Conservation (phyloP, 1,140 invertebrate species). For the Glossosoma conforme region DNA sequence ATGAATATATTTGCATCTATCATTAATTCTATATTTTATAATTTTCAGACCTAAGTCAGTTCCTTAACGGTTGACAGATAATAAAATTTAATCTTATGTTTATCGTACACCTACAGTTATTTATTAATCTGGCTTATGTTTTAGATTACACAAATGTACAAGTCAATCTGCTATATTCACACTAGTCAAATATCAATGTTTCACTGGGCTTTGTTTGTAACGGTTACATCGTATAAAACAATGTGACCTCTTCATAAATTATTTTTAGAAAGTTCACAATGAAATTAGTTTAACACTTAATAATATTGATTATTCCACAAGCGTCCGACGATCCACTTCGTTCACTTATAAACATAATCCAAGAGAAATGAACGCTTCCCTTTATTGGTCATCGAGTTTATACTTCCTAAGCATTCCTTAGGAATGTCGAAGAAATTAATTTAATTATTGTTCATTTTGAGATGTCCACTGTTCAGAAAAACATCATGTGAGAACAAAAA, state of each 20-base stretch:
- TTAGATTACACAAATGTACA: constrained; percentile 16
- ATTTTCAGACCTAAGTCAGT: no score
- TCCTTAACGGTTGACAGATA: no score
- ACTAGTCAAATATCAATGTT: constrained; percentile 19
- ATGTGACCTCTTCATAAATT: background rate
- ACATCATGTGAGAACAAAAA: no score
- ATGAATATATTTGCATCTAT: background rate
- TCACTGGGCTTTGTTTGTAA: constrained; percentile 7
- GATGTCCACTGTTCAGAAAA: no score
- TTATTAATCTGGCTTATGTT: no score
- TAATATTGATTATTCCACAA: background rate
- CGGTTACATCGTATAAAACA: constrained; percentile 9
- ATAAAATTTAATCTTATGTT: background rate
- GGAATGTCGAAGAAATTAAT: background rate
- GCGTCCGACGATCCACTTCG: no score
- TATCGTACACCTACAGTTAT: no score
- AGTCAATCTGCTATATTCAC: constrained; percentile 14
- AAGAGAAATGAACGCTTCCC: background rate
- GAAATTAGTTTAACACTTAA: constrained; percentile 13
- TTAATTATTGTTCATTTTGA: background rate
- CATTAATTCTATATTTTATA: background rate
- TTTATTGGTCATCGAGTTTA: constrained; percentile 2
- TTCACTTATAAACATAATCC: background rate
- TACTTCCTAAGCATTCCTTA: background rate
- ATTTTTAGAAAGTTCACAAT: constrained; percentile 4